Percentiles rank a stretch among this genome's conserved stretches.
Evolutionary conservation across 2,113 vertebrate genomes (phyloP).

Genomic region (Prolemur simus): DNA sequence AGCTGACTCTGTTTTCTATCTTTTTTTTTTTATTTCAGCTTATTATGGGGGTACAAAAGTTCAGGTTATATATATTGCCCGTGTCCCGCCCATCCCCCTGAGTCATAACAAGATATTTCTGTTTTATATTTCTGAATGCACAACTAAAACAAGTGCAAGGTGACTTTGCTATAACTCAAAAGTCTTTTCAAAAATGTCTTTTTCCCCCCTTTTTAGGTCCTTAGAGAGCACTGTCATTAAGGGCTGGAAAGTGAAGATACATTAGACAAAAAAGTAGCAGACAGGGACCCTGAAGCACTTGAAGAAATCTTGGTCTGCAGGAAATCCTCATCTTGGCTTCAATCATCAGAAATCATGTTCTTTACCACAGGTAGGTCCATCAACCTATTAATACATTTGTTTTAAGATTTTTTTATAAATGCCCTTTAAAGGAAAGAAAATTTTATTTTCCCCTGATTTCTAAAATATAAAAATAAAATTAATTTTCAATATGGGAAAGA

Average conservation of each 20-base stretch:
- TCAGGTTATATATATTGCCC: too few species aligned
- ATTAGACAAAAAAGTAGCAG: constrained; percentile 73
- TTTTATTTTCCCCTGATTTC: background rate
- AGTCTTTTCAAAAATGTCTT: constrained; percentile 62
- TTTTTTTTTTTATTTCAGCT: too few species aligned
- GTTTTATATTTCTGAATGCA: constrained; percentile 55
- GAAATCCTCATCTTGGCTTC: background rate
- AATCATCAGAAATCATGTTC: too few species aligned
- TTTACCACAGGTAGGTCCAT: too few species aligned
- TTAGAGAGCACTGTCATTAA: constrained; percentile 79
- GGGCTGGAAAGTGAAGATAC: constrained; percentile 69
- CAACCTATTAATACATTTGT: too few species aligned
- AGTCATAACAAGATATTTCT: constrained; percentile 18
- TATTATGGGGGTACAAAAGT: too few species aligned
- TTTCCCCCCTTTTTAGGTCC: constrained; percentile 55
- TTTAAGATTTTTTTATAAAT: background rate
- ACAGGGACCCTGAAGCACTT: constrained; percentile 59
- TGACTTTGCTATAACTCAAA: constrained; percentile 76
- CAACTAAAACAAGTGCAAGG: constrained; percentile 66
- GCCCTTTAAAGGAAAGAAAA: constrained; percentile 5
- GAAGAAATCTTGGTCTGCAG: constrained; percentile 55
- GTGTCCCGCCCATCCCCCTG: too few species aligned
- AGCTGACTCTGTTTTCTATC: constrained; percentile 27
- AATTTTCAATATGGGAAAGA: background rate
- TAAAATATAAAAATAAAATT: background rate